Evolutionary conservation across 2,888 invertebrate species (phyloP).

Genomic region (Hydroisotoma schaefferi): DNA sequence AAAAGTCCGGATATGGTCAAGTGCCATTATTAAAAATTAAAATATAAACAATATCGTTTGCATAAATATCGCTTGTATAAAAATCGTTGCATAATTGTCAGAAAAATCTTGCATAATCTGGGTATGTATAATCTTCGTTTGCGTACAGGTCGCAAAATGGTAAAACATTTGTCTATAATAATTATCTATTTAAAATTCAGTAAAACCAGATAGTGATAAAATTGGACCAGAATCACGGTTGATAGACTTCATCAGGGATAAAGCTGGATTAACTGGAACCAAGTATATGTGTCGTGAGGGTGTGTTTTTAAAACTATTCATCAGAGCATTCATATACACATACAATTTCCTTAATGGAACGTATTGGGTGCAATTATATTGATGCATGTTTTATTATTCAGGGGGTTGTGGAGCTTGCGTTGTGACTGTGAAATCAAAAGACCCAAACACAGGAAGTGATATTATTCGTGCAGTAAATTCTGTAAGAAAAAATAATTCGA

Average conservation of each 20-base stretch:
- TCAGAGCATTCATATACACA: background rate
- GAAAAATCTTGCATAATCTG: too few relatives aligned
- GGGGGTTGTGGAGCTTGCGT: conserved; percentile 67
- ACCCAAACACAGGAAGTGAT: conserved; percentile 52
- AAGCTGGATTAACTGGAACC: conserved; percentile 63
- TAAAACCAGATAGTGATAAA: conserved; percentile 17
- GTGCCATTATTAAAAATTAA: background rate
- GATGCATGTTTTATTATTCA: background rate
- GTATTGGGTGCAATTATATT: background rate
- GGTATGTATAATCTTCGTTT: too few relatives aligned
- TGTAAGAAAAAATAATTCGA: conserved; percentile 53
- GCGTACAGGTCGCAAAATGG: too few relatives aligned
- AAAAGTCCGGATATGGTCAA: background rate
- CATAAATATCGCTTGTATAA: too few relatives aligned
- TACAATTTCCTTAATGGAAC: background rate
- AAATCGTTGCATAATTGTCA: too few relatives aligned
- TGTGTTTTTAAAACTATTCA: background rate
- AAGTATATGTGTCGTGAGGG: conserved; percentile 69
- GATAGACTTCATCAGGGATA: conserved; percentile 63
- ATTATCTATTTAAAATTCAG: conserved; percentile 4
- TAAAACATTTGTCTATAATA: background rate
- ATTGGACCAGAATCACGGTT: conserved; percentile 49
- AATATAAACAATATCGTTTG: too few relatives aligned
- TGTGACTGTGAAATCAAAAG: conserved; percentile 30
- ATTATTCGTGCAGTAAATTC: conserved; percentile 63